Evolutionary conservation across 2,888 invertebrate species (phyloP), one percentile per base, ranked within the genome.

Genomic region (Ophion ventricosus): DNA sequence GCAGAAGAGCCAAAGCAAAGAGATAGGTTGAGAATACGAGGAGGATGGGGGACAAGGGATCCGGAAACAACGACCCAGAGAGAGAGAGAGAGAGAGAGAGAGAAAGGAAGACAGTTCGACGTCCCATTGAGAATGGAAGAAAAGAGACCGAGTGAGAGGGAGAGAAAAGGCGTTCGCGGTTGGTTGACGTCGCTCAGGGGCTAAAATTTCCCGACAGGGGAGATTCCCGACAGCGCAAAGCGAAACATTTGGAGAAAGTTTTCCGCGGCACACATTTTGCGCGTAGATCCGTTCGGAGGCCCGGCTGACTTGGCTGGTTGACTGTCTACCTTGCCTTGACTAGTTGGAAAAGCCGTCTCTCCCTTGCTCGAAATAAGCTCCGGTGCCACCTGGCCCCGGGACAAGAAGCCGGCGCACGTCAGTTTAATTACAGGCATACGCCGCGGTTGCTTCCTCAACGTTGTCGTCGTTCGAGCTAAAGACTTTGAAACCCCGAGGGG

Each of bases 341-440:
- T 40, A 57, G 56, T 63, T 43, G 79, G 25, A 73, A 80, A 66
- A 80, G 64, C 80, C 49, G 20, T 35, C 43, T 56, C 56, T 66
- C 25, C 25, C 66, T 73, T 61, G 26, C 81, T 66, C 70, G 74
- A 26, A 61, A 82, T 78, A 54, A 74, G 82, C 73, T 69, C 72
- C 49, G 57, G 35, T 64, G 57, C 75, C 40, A 57, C 23, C 59
- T 67, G 54, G 66, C 84, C 82, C 66, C 75, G 76, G 79, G 79
- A 72, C 82, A 84, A 82, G 75, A 82, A 84, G 84, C 49, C 4
- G 49, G 49, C 49, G 79, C 79, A 84, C 82, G 82, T 84, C 84
- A 84, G 75, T 84, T 84, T 84, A 84, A 84, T 84, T 84, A 84
- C 82, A 63, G 76, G 76, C 84, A 79, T 75, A 79, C 70, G 84